Base-by-base conservation (phyloP, 2,888 invertebrate genomes). In the Schizotus pectinicornis region DNA sequence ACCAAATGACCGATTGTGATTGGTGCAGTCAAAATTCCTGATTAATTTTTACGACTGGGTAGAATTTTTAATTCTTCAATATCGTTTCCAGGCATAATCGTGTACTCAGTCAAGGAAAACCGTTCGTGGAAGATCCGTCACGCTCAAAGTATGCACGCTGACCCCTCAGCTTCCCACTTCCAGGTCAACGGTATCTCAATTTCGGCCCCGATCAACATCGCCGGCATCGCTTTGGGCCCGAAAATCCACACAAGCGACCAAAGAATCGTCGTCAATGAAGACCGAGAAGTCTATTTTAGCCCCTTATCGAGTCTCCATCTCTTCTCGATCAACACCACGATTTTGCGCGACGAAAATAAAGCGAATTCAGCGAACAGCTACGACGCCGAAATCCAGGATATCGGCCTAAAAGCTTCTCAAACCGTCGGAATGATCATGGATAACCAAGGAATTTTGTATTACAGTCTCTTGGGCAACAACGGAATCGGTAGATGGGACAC, bases 381-480 rank as follows among this genome's bases (percentile, higher is more conserved):
- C 38, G 62, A 69, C 14, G 78, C 81, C 0, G 79, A 82, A 59
- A 84, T 90, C 0, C 81, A 77, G 6, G 85, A 87, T 61, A 39
- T 61, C 32, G 64, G 67, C 7, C 70, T 77, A 0, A 89, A 89
- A 72, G 76, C 81, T 0, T 89, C 89, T 0, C 88, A 89, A 75
- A 86, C 87, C 0, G 89, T 88, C 68, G 90, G 90, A 0, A 89
- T 91, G 88, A 84, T 86, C 59, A 89, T 90, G 88, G 89, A 90
- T 66, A 84, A 88, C 9, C 79, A 81, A 11, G 90, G 90, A 1
- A 75, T 85, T 3, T 80, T 91, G 7, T 91, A 88, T 78, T 90
- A 84, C 75, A 90, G 89, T 37, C 81, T 90, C 22, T 76, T 91
- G 51, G 85, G 85, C 47, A 86, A 86, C 68, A 87, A 88, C 61